Conservation (phyloP, 2,888 invertebrate genomes). For the Scaptomyza caliginosa region DNA sequence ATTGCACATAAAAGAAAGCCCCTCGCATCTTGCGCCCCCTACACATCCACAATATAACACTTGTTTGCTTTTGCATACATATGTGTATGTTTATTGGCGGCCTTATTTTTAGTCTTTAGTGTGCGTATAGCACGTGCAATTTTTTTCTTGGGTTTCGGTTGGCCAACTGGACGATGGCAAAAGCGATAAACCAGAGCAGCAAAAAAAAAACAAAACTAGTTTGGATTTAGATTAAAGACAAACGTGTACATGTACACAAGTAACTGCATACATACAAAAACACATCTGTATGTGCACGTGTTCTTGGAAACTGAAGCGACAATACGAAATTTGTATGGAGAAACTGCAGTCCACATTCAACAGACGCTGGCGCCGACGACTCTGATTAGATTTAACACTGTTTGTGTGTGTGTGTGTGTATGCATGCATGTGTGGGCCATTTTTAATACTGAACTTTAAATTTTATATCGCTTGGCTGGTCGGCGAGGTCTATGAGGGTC, state of each 20-base stretch:
- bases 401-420: slow-evolving; percentile 15
- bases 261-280: not conserved
- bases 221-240: slow-evolving; percentile 50
- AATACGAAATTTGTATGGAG: slow-evolving; percentile 20
- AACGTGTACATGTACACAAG: not conserved
- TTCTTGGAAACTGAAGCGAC: slow-evolving; percentile 33
- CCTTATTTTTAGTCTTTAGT: slow-evolving; percentile 18
- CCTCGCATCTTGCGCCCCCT: not conserved
- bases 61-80: not conserved
- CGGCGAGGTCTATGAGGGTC: slow-evolving; percentile 26
- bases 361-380: slow-evolving; percentile 9
- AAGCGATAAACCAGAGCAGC: slow-evolving; percentile 22
- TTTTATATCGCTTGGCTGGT: slow-evolving; percentile 47
- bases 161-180: slow-evolving; percentile 36
- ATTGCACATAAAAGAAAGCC: slow-evolving; percentile 39
- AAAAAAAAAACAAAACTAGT: slow-evolving; percentile 38
- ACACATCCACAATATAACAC: not conserved
- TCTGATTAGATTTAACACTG: slow-evolving; percentile 46
- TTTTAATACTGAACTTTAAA: slow-evolving; percentile 64
- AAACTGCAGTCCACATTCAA: slow-evolving; percentile 30
- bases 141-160: slow-evolving; percentile 34
- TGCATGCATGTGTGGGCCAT: slow-evolving; percentile 44
- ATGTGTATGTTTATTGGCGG: slow-evolving; percentile 5
- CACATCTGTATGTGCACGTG: slow-evolving; percentile 12
- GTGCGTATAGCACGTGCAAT: slow-evolving; percentile 67